These are phyloP conservation scores for Nesometra sesokonis DNA, from an alignment of 35 echinoderm and acorn worm genomes.

Conservation along the genomic window DNA sequence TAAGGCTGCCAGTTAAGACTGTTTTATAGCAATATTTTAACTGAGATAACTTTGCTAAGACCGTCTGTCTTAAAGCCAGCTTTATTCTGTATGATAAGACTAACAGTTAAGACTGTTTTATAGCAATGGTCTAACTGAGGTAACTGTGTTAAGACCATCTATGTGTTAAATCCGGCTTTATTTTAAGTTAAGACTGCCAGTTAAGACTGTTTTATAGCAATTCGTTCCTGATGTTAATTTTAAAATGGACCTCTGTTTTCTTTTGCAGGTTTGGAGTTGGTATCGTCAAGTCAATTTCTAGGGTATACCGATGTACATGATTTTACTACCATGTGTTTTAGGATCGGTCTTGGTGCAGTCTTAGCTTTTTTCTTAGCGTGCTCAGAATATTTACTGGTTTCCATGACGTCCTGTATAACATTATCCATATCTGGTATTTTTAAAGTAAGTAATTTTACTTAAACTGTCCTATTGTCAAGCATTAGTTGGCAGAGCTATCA, in stretches of 20 bases:
- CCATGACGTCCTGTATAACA: constrained; percentile 76
- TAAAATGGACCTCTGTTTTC: background rate
- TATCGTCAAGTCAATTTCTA: constrained; percentile 47
- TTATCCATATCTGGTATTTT: constrained; percentile 92
- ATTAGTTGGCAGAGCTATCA: background rate
- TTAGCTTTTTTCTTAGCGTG: constrained; percentile 79
- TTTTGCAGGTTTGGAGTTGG: constrained; percentile 43
- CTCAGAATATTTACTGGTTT: constrained; percentile 78
- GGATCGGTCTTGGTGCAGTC: constrained; percentile 38
- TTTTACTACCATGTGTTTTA: constrained; percentile 26
- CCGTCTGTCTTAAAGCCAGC: too few species aligned
- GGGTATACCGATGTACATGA: constrained; percentile 35
- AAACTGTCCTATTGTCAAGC: too few species aligned
- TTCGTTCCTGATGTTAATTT: background rate
- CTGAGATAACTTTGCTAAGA: too few species aligned
- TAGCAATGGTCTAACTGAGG: too few species aligned
- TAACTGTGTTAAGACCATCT: too few species aligned
- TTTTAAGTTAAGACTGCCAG: too few species aligned
- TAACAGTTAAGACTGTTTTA: too few species aligned
- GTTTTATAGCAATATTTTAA: too few species aligned
- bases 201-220: too few species aligned
- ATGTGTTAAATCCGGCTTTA: too few species aligned
- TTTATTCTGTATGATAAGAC: too few species aligned
- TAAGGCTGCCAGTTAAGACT: too few species aligned
- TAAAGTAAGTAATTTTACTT: constrained; percentile 47